Conservation (phyloP, 1,140 invertebrate species). For the Conus ventricosus region DNA sequence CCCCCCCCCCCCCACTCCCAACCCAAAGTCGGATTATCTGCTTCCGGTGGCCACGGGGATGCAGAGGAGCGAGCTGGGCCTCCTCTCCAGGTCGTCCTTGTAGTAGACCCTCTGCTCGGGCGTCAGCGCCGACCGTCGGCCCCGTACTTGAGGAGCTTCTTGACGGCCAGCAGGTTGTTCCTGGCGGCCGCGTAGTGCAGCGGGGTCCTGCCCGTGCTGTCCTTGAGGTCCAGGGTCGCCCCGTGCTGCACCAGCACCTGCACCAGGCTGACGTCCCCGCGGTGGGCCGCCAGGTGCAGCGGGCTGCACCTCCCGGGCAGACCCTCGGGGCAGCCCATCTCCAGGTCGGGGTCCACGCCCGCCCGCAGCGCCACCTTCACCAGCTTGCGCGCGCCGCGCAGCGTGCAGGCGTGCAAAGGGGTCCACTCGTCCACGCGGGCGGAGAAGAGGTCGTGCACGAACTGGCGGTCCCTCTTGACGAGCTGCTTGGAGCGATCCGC, state of each 20-base stretch:
- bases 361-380: constrained; percentile 63
- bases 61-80: constrained; percentile 27
- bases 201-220: constrained; percentile 56
- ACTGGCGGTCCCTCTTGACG: constrained; percentile 57
- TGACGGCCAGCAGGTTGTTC: constrained; percentile 43
- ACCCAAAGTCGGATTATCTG: neutral
- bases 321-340: constrained; percentile 63
- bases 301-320: constrained; percentile 49
- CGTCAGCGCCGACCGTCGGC: constrained; percentile 52
- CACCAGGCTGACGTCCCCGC: constrained; percentile 57
- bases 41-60: constrained; percentile 24
- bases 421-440: constrained; percentile 66
- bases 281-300: constrained; percentile 63
- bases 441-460: constrained; percentile 58
- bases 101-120: constrained; percentile 36
- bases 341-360: constrained; percentile 58
- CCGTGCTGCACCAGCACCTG: constrained; percentile 43
- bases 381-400: constrained; percentile 64
- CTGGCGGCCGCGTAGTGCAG: constrained; percentile 60
- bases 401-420: constrained; percentile 65
- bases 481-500: constrained; percentile 58
- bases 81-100: constrained; percentile 23
- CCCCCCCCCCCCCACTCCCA: neutral
- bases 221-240: constrained; percentile 59
- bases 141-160: constrained; percentile 62